Base-by-base conservation (phyloP, 2,888 invertebrate species). In the Julus scandinavius region DNA sequence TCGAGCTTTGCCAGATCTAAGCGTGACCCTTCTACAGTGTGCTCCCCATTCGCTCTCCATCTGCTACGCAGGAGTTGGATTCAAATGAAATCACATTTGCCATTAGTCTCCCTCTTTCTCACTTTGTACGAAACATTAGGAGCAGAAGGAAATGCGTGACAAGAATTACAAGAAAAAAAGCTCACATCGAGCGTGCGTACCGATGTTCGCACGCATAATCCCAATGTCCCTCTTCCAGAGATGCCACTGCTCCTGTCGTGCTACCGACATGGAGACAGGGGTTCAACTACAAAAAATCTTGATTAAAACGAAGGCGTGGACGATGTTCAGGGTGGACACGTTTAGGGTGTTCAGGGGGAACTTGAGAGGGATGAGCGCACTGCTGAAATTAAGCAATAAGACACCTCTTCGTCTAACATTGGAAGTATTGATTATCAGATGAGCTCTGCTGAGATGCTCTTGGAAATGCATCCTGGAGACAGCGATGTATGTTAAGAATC, bases 81-180 rank as follows among this genome's bases (percentile, higher is more conserved):
- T 80, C 80, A 80, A 80, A 80, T 80, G 80, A 80, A 80, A 80
- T 80, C 80, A 80, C 80, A 80, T 80, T 80, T 80, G 29, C 80
- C 80, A 80, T 80, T 80, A 80, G 80, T 80, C 29, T 80, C 80
- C 80, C 80, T 80, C 38, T 80, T 80, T 29, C 80, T 80, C 80
- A 80, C 80, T 80, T 80, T 80, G 80, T 80, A 80, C 80, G 80
- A 80, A 80, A 80, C 80, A 80, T 80, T 80, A 38, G 80, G 80
- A 80, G 80, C 80, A 80, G 80, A 80, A 80, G 38, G 80, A 80
- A 80, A 13, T 4, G 63, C 63, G 63, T 72, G 63, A 72, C 63
- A 11, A 80, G 80, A 80, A 80, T 80, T 13, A 38, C 80, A 11
- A 29, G 0, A 29, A 29, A 29, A 29, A 29, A 80, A 38, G 13